Percentiles rank a stretch among this genome's conserved stretches.
phyloP scores from a whole-genome alignment of 1,140 invertebrate species.

The Drosophila seguyi region DNA sequence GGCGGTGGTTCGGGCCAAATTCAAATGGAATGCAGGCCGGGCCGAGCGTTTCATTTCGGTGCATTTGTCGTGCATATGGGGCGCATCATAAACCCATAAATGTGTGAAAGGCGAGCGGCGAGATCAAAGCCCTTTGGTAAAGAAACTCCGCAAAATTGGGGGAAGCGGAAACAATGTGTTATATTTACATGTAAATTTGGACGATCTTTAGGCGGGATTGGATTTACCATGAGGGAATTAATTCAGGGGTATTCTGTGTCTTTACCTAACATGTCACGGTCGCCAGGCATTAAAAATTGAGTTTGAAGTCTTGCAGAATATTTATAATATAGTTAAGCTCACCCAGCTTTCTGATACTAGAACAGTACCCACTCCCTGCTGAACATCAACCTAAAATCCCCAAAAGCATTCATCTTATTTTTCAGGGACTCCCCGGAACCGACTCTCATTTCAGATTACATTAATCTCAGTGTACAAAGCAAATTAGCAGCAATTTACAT shows the following conservation, averaged over 20 bases:
- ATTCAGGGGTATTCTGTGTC: neutral
- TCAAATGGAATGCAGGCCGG: slow-evolving; percentile 26
- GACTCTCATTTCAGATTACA: slow-evolving; percentile 39
- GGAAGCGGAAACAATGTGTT: slow-evolving; percentile 13
- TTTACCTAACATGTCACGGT: neutral
- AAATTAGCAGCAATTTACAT: slow-evolving; percentile 76
- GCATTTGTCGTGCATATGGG: slow-evolving; percentile 62
- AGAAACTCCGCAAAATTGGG: slow-evolving; percentile 18
- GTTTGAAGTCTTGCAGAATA: no score
- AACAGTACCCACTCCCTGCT: neutral
- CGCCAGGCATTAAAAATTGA: neutral
- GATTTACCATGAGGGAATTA: neutral
- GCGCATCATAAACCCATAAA: slow-evolving; percentile 72
- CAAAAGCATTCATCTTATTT: slow-evolving; percentile 31
- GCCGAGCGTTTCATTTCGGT: slow-evolving; percentile 39
- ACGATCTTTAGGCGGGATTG: no score
- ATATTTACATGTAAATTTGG: slow-evolving; percentile 19
- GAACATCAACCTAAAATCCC: slow-evolving; percentile 1
- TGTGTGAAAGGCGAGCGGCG: slow-evolving; percentile 65
- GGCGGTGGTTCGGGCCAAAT: slow-evolving; percentile 22
- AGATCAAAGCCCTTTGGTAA: slow-evolving; percentile 56
- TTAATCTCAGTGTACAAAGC: slow-evolving; percentile 53
- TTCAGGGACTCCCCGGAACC: slow-evolving; percentile 2
- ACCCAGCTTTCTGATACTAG: no score
- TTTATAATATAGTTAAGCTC: no score